Evolutionary conservation across 2,797 vertebrate species (phyloP).

Genomic region (Sebastes reedi): DNA sequence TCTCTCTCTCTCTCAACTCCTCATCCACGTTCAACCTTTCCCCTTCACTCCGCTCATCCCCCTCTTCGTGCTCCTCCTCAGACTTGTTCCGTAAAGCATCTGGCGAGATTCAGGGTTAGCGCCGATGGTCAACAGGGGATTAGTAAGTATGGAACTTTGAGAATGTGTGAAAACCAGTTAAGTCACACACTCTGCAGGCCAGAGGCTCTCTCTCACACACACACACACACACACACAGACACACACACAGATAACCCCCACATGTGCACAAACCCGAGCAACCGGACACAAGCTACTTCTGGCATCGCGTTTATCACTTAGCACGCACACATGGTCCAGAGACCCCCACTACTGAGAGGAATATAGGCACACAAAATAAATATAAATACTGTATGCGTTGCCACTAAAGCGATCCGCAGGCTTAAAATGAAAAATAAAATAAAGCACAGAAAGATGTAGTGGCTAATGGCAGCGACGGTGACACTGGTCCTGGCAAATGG

Average conservation of each 20-base stretch:
- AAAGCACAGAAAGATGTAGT: conserved; percentile 35
- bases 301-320: conserved; percentile 12
- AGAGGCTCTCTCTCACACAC: background rate
- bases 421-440: conserved; percentile 4
- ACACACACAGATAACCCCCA: background rate
- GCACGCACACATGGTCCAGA: background rate
- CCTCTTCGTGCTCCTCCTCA: conserved; percentile 1
- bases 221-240: background rate
- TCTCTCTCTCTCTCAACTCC: background rate
- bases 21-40: conserved; percentile 39
- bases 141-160: conserved; percentile 54
- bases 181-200: conserved; percentile 39
- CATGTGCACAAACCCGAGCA: conserved; percentile 1
- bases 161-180: conserved; percentile 72
- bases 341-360: background rate
- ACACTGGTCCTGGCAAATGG: conserved; percentile 70
- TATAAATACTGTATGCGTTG: background rate
- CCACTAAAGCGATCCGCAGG: background rate
- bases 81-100: conserved; percentile 48
- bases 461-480: conserved; percentile 51
- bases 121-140: conserved; percentile 65
- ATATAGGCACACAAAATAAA: background rate
- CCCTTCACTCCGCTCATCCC: conserved; percentile 18
- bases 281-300: conserved; percentile 7
- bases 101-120: conserved; percentile 47